These are phyloP conservation scores for Erebia ligea DNA, from an alignment of 2,888 invertebrate species.

Conservation along the genomic window DNA sequence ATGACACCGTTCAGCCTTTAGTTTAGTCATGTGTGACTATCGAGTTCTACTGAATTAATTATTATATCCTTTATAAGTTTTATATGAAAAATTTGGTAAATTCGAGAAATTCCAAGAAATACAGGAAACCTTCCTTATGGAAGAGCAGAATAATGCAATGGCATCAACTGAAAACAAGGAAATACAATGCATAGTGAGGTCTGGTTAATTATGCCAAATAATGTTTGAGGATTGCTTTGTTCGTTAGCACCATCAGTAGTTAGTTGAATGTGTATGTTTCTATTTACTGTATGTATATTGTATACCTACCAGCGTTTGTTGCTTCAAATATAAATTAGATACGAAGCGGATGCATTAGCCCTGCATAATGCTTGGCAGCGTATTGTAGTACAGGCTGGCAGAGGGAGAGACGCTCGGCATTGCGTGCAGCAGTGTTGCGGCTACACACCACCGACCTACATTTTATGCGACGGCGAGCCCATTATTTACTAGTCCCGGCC, in stretches of 20 bases:
- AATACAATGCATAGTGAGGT: background rate
- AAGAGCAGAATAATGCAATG: background rate
- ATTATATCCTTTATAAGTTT: background rate
- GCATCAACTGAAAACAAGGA: slow-evolving; percentile 11
- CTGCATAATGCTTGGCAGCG: slow-evolving; percentile 47
- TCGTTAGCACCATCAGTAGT: background rate
- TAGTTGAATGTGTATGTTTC: background rate
- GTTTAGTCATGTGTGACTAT: slow-evolving; percentile 19
- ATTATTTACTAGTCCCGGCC: slow-evolving; percentile 68
- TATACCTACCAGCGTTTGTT: slow-evolving; percentile 37
- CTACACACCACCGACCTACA: slow-evolving; percentile 80
- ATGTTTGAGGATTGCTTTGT: slow-evolving; percentile 3
- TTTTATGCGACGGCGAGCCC: slow-evolving; percentile 75
- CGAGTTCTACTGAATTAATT: background rate
- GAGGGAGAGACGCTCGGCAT: slow-evolving; percentile 62
- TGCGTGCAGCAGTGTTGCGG: slow-evolving; percentile 68
- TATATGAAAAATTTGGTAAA: background rate
- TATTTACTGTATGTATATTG: background rate
- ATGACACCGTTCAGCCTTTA: slow-evolving; percentile 43
- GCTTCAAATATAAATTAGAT: slow-evolving; percentile 50
- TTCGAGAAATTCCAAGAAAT: background rate
- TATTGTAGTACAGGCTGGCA: slow-evolving; percentile 41
- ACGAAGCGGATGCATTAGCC: slow-evolving; percentile 52
- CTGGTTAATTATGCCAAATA: background rate
- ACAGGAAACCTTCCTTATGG: background rate